phyloP scores from a whole-genome alignment of 1,140 invertebrate species.

The Lucilia cuprina region DNA sequence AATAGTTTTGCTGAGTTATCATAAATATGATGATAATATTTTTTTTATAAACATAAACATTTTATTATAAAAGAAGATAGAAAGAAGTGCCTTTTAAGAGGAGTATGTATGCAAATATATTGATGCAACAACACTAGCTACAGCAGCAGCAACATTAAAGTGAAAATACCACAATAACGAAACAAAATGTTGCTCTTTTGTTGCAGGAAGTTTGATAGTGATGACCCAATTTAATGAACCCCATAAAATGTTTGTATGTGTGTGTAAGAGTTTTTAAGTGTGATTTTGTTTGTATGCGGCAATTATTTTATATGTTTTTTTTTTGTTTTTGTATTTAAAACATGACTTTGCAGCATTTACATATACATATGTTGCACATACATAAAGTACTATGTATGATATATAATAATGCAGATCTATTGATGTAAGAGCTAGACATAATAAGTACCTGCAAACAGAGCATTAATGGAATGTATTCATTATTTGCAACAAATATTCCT shows the following conservation, averaged over 20 bases:
- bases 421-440: not conserved
- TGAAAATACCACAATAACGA: not conserved
- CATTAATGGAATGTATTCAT: not conserved
- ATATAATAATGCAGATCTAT: not conserved
- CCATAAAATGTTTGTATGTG: not conserved
- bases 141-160: not conserved
- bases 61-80: not conserved
- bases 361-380: not conserved
- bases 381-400: not conserved
- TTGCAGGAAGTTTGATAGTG: conserved; percentile 14
- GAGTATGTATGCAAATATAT: not conserved
- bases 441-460: not conserved
- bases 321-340: not conserved
- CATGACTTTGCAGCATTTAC: not conserved
- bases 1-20: conserved; percentile 13
- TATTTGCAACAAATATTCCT: too few relatives aligned
- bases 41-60: not conserved
- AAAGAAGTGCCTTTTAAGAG: not conserved
- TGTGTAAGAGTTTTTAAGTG: too few relatives aligned
- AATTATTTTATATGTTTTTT: not conserved
- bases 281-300: not conserved
- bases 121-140: not conserved
- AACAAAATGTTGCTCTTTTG: not conserved
- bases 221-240: conserved; percentile 17
- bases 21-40: not conserved